These are phyloP conservation scores for Thymelicus acteon DNA, from an alignment of 2,888 invertebrate species.

Conservation along the genomic window DNA sequence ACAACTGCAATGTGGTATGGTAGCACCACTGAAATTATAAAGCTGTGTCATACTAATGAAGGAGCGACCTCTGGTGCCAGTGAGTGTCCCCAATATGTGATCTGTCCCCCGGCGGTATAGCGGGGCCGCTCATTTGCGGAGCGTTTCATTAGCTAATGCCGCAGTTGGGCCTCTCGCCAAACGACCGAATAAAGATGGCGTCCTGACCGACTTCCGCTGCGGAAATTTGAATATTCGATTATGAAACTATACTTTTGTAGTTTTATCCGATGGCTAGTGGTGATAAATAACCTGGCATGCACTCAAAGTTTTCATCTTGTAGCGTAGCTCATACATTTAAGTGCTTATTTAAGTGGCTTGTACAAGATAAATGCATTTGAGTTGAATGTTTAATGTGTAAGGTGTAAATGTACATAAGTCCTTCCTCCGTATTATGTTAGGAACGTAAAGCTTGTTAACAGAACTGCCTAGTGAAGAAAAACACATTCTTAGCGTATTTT, in stretches of 20 bases:
- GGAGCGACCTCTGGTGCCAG: background rate
- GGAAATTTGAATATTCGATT: constrained; percentile 33
- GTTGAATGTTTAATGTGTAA: no score
- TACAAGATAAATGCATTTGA: no score
- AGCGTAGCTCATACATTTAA: no score
- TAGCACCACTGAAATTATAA: no score
- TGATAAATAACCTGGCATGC: background rate
- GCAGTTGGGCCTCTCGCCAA: constrained; percentile 30
- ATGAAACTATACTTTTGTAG: constrained; percentile 7
- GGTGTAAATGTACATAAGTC: no score
- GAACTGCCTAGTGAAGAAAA: no score
- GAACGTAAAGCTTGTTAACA: no score
- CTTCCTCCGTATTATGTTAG: no score
- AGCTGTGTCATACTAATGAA: no score
- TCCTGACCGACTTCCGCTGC: constrained; percentile 28
- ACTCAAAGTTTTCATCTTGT: background rate
- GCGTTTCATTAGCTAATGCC: constrained; percentile 36
- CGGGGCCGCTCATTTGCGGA: constrained; percentile 29
- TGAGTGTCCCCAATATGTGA: constrained; percentile 7
- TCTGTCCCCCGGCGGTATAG: constrained; percentile 14
- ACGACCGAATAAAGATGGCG: constrained; percentile 31
- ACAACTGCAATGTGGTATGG: no score
- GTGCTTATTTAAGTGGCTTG: no score
- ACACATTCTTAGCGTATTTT: no score
- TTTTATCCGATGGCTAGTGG: background rate